Evolutionary conservation across 2,888 invertebrate species (phyloP), one percentile per base, ranked within the genome.

Genomic region (Bimastos eiseni): DNA sequence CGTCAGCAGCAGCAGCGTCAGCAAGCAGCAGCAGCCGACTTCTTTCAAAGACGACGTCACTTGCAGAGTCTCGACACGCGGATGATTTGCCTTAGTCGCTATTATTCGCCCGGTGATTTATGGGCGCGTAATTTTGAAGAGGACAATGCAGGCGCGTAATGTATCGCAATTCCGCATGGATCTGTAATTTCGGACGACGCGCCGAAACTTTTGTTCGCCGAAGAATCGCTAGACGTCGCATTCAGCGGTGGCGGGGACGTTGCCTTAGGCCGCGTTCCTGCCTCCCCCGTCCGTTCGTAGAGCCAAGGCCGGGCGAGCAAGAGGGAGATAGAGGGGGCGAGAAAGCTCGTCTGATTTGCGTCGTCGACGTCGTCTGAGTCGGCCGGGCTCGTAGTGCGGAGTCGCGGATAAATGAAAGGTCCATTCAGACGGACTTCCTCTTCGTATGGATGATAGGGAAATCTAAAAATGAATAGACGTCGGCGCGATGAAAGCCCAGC

Each of bases 361-460:
- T n/a, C n/a, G n/a, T n/a, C n/a, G n/a, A n/a, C n/a, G n/a, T n/a
- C n/a, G n/a, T 37, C 86, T 36, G 86, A 34, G 86, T 24, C 86
- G 37, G 70, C 2, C 70, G 70, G 70, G 70, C 70, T 30, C 70
- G 70, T 70, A 70, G 70, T 70, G 70, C 86, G 2, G 34, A 15
- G 86, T 19, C 19, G 86, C 86, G 36, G 37, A 37, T 86, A 86
- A 86, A 86, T 86, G 86, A 86, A 86, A 86, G 86, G 86, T 86
- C 86, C 86, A 86, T 86, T 86, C 86, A 86, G 86, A 86, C 86
- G 86, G 37, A 86, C 86, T 86, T 86, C 86, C 86, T 86, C 37
- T 86, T 34, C 34, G 86, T 37, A 24, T 86, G 6, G 86, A 86
- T 86, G 86, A 86, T 86, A 86, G 86, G 86, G 36, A 86, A 86